phyloP scores from a whole-genome alignment of 1,140 invertebrate genomes.

The Maconellicoccus hirsutus region DNA sequence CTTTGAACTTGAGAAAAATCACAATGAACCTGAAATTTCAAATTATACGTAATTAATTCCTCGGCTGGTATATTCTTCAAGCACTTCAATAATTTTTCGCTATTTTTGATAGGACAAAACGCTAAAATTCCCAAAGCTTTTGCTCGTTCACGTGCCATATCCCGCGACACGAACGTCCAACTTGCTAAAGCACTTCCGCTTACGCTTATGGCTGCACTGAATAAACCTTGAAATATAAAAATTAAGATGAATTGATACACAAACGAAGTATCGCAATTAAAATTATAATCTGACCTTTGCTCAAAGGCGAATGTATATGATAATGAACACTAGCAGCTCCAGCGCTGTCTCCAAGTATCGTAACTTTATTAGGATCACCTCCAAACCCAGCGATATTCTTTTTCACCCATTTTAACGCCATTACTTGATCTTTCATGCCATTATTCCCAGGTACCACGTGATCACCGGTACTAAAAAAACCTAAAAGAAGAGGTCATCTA shows the following conservation, averaged over 20 bases:
- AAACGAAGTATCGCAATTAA: neutral
- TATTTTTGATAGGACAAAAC: neutral
- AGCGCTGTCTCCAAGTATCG: constrained; percentile 28
- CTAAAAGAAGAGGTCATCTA: constrained; percentile 1
- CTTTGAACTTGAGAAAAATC: too few relatives aligned
- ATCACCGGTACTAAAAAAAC: constrained; percentile 29
- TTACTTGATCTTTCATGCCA: constrained; percentile 29
- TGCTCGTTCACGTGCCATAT: neutral
- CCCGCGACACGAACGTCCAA: neutral
- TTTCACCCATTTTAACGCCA: constrained; percentile 29
- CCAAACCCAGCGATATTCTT: constrained; percentile 28
- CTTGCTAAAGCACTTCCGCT: constrained; percentile 40
- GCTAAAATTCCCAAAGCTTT: neutral
- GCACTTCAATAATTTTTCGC: neutral
- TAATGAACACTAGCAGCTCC: constrained; percentile 26
- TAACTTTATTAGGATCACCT: constrained; percentile 28
- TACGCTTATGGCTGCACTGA: constrained; percentile 36
- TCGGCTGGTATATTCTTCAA: neutral
- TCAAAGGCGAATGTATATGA: constrained; percentile 27
- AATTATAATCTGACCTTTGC: constrained; percentile 35
- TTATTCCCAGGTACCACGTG: constrained; percentile 26
- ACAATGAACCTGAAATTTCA: too few relatives aligned
- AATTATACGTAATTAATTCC: neutral
- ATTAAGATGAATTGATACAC: too few relatives aligned
- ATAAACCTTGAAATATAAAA: too few relatives aligned